These are phyloP conservation scores for Emmelina monodactyla DNA, from an alignment of 2,888 invertebrate genomes.

Conservation along the genomic window DNA sequence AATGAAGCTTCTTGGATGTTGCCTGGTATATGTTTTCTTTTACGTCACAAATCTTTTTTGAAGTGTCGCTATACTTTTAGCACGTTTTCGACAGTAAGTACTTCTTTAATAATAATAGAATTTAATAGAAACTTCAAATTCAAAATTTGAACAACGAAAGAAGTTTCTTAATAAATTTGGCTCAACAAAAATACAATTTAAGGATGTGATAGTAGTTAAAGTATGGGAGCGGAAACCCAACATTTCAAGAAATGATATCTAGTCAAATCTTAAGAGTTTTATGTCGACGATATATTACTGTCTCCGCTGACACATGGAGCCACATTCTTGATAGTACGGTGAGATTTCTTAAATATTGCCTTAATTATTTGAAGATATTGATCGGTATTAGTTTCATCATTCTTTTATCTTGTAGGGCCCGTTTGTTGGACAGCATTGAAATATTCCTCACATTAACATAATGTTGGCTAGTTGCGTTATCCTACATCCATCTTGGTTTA, in stretches of 20 bases:
- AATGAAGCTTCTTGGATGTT: slow-evolving; percentile 25
- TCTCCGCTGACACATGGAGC: slow-evolving; percentile 34
- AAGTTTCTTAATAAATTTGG: too few species aligned
- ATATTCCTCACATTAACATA: slow-evolving; percentile 24
- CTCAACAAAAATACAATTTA: too few species aligned
- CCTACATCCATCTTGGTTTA: background rate
- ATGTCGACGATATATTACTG: slow-evolving; percentile 60
- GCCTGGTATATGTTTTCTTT: background rate
- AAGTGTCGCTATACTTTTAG: too few species aligned
- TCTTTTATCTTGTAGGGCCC: slow-evolving; percentile 33
- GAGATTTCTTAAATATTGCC: slow-evolving; percentile 53
- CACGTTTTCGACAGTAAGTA: too few species aligned
- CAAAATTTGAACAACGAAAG: too few species aligned
- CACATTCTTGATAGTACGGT: slow-evolving; percentile 47
- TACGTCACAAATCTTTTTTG: background rate
- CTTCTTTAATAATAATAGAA: too few species aligned
- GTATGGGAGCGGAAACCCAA: too few species aligned
- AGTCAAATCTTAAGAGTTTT: slow-evolving; percentile 49
- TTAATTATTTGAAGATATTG: slow-evolving; percentile 55
- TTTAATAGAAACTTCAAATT: too few species aligned
- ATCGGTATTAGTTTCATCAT: slow-evolving; percentile 47
- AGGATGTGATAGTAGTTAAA: too few species aligned
- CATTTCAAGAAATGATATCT: slow-evolving; percentile 55
- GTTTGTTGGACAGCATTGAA: slow-evolving; percentile 22
- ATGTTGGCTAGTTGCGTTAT: slow-evolving; percentile 13